These are phyloP conservation scores for Damaliscus lunatus DNA, from an alignment of 2,113 vertebrate genomes.

Conservation along the genomic window DNA sequence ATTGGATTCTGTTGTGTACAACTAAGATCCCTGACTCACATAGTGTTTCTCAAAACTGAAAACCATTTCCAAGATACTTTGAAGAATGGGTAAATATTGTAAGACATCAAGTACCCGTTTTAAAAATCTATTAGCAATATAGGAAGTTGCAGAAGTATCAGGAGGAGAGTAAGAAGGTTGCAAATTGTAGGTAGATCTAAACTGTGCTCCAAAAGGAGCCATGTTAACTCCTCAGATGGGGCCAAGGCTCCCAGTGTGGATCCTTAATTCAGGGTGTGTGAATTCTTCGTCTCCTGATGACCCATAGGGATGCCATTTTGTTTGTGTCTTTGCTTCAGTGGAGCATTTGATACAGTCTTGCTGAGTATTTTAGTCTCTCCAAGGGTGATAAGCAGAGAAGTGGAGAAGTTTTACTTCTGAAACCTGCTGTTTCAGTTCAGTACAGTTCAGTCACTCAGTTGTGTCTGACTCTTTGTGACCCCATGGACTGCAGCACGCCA, in stretches of 20 bases:
- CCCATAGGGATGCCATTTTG: neutral
- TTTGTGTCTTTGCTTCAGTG: conserved; percentile 23
- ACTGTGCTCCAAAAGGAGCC: neutral
- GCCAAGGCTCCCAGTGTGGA: fast-evolving
- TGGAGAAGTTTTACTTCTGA: neutral
- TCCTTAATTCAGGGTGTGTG: neutral
- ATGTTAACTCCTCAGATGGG: too few species aligned
- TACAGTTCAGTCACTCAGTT: neutral
- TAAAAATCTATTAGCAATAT: neutral
- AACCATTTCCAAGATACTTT: neutral
- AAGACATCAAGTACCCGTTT: neutral
- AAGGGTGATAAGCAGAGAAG: neutral
- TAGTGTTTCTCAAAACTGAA: neutral
- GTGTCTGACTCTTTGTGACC: neutral
- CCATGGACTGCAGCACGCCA: neutral
- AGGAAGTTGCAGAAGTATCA: neutral
- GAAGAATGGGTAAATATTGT: neutral
- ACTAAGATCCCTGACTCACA: fast-evolving
- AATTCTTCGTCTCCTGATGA: neutral
- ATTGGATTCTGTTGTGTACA: neutral
- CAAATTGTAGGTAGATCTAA: neutral
- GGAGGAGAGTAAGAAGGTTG: neutral
- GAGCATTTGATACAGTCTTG: neutral
- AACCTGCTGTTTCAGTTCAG: neutral
- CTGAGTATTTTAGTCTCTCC: neutral